These are phyloP conservation scores for Enteromius unitaeniatus DNA, from an alignment of 2,797 vertebrate genomes.

Conservation along the genomic window DNA sequence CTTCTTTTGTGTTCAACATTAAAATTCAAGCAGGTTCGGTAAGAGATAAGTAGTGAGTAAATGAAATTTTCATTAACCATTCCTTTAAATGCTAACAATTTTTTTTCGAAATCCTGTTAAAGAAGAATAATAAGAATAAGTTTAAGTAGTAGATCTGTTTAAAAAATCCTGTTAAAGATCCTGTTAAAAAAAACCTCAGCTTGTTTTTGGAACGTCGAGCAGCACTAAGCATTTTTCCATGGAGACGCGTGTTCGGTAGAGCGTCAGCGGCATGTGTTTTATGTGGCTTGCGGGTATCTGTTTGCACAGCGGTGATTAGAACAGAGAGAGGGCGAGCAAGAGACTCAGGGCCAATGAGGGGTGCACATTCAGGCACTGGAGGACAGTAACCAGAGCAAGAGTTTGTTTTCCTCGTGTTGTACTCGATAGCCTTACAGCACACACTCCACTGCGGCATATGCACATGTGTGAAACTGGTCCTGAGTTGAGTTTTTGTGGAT, in stretches of 20 bases:
- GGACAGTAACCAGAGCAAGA: conserved; percentile 42
- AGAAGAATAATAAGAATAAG: too few relatives aligned
- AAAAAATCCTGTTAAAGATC: too few relatives aligned
- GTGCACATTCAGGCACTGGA: conserved; percentile 24
- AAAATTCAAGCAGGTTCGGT: not conserved
- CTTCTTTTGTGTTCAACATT: not conserved
- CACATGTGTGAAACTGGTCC: conserved; percentile 8
- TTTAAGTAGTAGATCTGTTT: too few relatives aligned
- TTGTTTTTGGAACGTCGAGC: conserved; percentile 6
- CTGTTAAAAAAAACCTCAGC: not conserved
- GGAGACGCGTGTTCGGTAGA: not conserved
- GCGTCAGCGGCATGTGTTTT: conserved; percentile 28
- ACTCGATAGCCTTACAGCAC: conserved; percentile 1
- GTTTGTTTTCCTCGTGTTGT: conserved; percentile 37
- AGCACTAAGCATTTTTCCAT: conserved; percentile 21
- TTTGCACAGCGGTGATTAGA: conserved; percentile 49
- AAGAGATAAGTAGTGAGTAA: too few relatives aligned
- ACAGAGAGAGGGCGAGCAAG: conserved; percentile 27
- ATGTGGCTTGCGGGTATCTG: conserved; percentile 39
- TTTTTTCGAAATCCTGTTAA: not conserved
- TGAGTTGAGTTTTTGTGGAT: not conserved
- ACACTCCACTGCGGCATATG: not conserved
- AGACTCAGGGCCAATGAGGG: conserved; percentile 25
- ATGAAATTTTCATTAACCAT: not conserved
- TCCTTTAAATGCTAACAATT: not conserved